These are phyloP conservation scores for Zaprionus davidi DNA, from an alignment of 1,140 invertebrate genomes.

Conservation along the genomic window DNA sequence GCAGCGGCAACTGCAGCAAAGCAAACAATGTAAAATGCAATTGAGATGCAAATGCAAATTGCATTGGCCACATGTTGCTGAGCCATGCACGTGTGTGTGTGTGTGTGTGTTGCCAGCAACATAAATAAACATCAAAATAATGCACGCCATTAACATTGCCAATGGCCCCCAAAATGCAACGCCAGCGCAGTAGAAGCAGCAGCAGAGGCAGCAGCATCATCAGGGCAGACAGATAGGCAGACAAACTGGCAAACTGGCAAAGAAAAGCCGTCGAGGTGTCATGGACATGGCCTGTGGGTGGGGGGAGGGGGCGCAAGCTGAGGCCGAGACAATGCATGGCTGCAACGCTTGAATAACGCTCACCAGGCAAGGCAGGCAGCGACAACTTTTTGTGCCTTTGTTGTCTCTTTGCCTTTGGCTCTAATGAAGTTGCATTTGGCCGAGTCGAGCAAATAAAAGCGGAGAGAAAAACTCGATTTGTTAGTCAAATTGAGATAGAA, in stretches of 20 bases:
- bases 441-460: constrained; percentile 32
- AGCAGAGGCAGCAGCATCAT: constrained; percentile 8
- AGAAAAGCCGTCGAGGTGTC: constrained; percentile 54
- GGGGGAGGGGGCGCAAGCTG: not conserved
- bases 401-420: constrained; percentile 37
- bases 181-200: constrained; percentile 11
- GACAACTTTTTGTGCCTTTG: constrained; percentile 41
- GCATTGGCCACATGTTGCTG: constrained; percentile 70
- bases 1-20: constrained; percentile 53
- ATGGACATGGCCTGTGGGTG: constrained; percentile 54
- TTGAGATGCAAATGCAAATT: constrained; percentile 81
- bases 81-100: constrained; percentile 21
- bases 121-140: constrained; percentile 81
- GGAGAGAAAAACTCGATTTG: not conserved
- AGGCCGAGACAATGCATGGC: constrained; percentile 39
- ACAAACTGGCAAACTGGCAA: constrained; percentile 40
- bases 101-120: constrained; percentile 56
- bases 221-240: constrained; percentile 52
- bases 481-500: not conserved
- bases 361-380: constrained; percentile 5
- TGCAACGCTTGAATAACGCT: constrained; percentile 66
- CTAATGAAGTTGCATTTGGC: constrained; percentile 67
- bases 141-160: constrained; percentile 80
- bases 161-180: constrained; percentile 74
- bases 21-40: constrained; percentile 75